Evolutionary conservation across 2,797 vertebrate genomes (phyloP).

Genomic region (Rachycentron canadum): DNA sequence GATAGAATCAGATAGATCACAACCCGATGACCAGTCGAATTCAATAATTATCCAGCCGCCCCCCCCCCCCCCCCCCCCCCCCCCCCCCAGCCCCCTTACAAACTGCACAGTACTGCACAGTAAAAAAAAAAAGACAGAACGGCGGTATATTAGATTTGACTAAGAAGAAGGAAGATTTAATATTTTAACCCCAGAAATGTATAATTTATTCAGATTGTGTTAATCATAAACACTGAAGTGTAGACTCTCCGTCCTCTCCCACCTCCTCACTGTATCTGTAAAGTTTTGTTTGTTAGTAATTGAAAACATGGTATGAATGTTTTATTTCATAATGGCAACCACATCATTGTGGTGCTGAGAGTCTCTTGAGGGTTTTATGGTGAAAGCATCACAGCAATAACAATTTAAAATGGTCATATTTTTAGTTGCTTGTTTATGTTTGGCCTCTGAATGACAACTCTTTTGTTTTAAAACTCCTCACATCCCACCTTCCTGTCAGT

Average conservation of each 20-base stretch:
- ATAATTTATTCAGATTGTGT: not conserved
- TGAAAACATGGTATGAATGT: not conserved
- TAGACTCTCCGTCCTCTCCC: not conserved
- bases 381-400: constrained; percentile 39
- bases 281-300: constrained; percentile 2
- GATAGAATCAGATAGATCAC: constrained; percentile 24
- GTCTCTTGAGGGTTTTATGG: constrained; percentile 33
- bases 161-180: not conserved
- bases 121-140: constrained; percentile 1
- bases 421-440: constrained; percentile 25
- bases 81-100: no score
- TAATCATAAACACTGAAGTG: not conserved
- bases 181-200: not conserved
- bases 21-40: not conserved
- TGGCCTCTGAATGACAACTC: not conserved
- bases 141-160: not conserved
- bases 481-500: not conserved
- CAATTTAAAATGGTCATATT: constrained; percentile 16
- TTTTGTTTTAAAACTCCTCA: constrained; percentile 26
- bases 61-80: no score
- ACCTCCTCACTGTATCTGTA: not conserved
- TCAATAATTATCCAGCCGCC: constrained; percentile 25
- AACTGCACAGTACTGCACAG: no score
- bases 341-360: constrained; percentile 5
- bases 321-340: constrained; percentile 35